Percentiles rank a stretch among this genome's conserved stretches.
Evolutionary conservation across 2,113 vertebrate genomes (phyloP).

Genomic region (Ctenodactylus gundi): DNA sequence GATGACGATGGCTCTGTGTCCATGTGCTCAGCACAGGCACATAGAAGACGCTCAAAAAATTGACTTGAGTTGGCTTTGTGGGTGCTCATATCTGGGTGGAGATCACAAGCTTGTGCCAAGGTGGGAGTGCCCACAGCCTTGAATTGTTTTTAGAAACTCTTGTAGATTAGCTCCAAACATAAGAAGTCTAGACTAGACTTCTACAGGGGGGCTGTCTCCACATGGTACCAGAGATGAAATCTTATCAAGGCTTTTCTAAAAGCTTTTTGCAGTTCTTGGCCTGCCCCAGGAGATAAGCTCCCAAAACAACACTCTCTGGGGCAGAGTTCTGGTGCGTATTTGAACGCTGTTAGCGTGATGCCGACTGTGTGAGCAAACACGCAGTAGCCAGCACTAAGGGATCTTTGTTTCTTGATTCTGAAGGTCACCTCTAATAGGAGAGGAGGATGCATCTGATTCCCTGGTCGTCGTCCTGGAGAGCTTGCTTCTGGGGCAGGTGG

Average conservation of each 20-base stretch:
- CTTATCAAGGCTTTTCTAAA: conserved; percentile 44
- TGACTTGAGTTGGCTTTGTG: background rate
- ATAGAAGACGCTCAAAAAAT: background rate
- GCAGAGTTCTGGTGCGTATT: accelerated
- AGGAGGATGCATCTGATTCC: background rate
- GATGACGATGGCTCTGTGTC: background rate
- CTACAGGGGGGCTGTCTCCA: background rate
- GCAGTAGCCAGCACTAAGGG: background rate
- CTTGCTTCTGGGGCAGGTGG: background rate
- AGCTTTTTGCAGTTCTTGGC: conserved; percentile 12
- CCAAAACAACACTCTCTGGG: background rate
- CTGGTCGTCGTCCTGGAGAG: background rate
- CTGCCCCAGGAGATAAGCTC: background rate
- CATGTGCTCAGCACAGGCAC: background rate
- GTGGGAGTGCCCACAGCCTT: background rate
- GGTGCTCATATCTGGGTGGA: background rate
- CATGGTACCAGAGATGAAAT: background rate
- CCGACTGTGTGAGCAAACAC: background rate
- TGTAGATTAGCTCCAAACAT: background rate
- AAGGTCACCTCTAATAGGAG: background rate
- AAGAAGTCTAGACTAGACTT: background rate
- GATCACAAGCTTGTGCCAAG: too few relatives aligned
- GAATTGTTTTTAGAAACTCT: background rate
- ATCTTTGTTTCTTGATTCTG: background rate
- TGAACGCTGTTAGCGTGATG: background rate